phyloP scores from a whole-genome alignment of 1,140 invertebrate species.

The Hylaeus volcanicus region DNA sequence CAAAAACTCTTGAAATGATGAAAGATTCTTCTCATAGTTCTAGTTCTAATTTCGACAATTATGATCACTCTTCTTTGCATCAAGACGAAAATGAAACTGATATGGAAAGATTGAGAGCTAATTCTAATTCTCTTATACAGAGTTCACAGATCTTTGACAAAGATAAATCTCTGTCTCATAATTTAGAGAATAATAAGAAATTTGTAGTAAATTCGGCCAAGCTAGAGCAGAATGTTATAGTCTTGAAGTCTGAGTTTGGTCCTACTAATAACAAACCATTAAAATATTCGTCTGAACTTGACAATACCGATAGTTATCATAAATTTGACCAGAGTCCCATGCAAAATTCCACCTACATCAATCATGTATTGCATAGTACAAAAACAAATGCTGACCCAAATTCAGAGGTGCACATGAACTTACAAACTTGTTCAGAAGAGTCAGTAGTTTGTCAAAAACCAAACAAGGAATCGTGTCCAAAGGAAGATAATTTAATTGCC shows the following conservation, averaged over 20 bases:
- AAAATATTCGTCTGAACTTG: conserved; percentile 41
- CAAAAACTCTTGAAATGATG: conserved; percentile 77
- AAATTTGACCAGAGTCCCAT: conserved; percentile 43
- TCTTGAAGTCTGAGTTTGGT: conserved; percentile 46
- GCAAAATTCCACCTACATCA: conserved; percentile 15
- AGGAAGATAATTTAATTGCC: conserved; percentile 42
- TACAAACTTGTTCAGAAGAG: conserved; percentile 44
- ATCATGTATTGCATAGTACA: not conserved
- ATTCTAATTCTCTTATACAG: not conserved
- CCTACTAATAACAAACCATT: conserved; percentile 10
- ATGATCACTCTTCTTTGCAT: not conserved
- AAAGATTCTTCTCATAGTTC: conserved; percentile 66
- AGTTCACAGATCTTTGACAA: conserved; percentile 28
- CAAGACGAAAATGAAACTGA: conserved; percentile 17
- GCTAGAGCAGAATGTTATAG: conserved; percentile 39
- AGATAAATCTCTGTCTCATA: conserved; percentile 16
- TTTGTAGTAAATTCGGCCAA: not conserved
- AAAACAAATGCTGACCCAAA: not conserved
- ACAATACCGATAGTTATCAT: conserved; percentile 29
- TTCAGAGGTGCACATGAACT: not conserved
- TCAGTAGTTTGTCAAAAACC: conserved; percentile 49
- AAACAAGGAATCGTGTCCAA: conserved; percentile 53
- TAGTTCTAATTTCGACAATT: conserved; percentile 30
- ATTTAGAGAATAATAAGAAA: conserved; percentile 21
- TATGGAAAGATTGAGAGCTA: conserved; percentile 9